Evolutionary conservation across 2,888 invertebrate species (phyloP).

Genomic region (Dysmachus trigonus): DNA sequence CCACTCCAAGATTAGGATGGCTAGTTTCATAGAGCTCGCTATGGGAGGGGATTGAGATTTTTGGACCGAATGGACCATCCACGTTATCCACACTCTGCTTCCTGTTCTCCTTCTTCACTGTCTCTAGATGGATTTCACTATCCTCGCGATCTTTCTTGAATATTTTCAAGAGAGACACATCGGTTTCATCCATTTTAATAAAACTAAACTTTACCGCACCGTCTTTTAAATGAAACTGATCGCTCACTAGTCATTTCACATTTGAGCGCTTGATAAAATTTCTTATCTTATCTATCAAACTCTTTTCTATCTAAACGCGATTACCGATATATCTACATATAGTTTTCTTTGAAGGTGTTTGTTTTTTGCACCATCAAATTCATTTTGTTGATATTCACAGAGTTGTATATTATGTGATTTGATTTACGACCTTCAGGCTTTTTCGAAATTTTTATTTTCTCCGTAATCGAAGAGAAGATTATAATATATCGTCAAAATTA

Average conservation of each 20-base stretch:
- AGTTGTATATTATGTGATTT: background rate
- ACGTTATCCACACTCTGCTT: background rate
- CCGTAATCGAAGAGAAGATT: background rate
- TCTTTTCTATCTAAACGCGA: background rate
- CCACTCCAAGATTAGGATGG: conserved; percentile 66
- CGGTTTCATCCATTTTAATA: background rate
- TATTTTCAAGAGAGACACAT: conserved; percentile 1
- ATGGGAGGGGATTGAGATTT: conserved; percentile 58
- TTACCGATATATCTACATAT: background rate
- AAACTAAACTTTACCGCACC: background rate
- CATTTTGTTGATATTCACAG: background rate
- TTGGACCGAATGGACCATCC: conserved; percentile 46
- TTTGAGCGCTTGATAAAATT: background rate
- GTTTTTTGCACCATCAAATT: background rate
- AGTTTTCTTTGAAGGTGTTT: background rate
- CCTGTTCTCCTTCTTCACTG: background rate
- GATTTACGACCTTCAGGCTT: background rate
- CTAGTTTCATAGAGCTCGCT: conserved; percentile 66
- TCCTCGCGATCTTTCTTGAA: background rate
- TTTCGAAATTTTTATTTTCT: background rate
- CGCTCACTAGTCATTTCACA: background rate
- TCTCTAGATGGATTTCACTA: background rate
- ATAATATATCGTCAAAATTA: background rate
- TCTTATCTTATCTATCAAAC: background rate
- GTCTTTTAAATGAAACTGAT: background rate